Evolutionary conservation across 1,140 invertebrate species (phyloP).

Genomic region (Druon quercuslanigerum): DNA sequence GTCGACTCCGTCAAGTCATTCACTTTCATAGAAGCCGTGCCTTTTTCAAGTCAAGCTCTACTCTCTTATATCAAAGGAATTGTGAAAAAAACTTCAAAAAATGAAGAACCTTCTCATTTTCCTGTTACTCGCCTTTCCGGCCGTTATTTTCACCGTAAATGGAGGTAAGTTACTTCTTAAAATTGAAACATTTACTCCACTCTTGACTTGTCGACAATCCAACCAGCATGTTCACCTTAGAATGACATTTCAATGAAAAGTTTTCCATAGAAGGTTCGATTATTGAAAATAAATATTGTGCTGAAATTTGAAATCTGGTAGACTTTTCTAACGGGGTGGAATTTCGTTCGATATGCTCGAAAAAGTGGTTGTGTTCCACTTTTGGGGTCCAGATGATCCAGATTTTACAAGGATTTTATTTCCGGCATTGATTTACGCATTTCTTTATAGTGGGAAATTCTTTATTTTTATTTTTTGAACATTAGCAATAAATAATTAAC

Average conservation of each 20-base stretch:
- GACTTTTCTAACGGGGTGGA: conserved; percentile 10
- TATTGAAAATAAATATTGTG: conserved; percentile 38
- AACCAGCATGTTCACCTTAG: conserved; percentile 36
- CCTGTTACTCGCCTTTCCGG: conserved; percentile 76
- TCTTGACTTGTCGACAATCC: conserved; percentile 32
- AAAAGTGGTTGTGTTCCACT: neutral
- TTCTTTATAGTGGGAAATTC: neutral
- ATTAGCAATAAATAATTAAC: too few relatives aligned
- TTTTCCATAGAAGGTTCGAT: conserved; percentile 3
- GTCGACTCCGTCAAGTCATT: neutral
- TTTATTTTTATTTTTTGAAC: too few relatives aligned
- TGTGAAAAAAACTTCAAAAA: conserved; percentile 38
- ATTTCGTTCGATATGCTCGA: neutral
- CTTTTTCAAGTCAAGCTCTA: neutral
- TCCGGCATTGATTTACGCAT: neutral
- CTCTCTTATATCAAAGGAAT: neutral
- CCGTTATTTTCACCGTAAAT: conserved; percentile 77
- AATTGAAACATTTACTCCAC: neutral
- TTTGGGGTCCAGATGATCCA: neutral
- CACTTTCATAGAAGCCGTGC: neutral
- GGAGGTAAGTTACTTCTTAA: conserved; percentile 70
- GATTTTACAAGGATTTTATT: neutral
- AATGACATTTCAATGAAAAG: conserved; percentile 44
- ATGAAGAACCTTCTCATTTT: conserved; percentile 79
- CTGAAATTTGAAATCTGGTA: neutral